phyloP scores from a whole-genome alignment of 2,113 vertebrate species.

The Noctilio leporinus region DNA sequence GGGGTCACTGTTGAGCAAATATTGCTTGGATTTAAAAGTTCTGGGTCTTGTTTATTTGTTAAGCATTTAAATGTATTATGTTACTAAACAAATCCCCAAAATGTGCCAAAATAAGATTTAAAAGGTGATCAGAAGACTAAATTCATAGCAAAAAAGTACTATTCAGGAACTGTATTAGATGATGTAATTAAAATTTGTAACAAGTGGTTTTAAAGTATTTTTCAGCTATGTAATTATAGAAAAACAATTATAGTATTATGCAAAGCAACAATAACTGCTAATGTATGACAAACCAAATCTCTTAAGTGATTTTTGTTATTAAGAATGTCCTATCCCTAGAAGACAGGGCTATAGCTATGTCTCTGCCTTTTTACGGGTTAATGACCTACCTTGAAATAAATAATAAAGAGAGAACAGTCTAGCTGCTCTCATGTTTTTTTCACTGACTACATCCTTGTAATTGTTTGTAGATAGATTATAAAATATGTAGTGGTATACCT shows the following conservation, averaged over 20 bases:
- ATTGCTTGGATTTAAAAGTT: neutral
- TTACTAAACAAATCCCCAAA: neutral
- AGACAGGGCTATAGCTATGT: neutral
- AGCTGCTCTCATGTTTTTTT: neutral
- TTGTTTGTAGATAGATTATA: neutral
- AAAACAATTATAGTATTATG: neutral
- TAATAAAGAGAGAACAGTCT: neutral
- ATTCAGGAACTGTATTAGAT: neutral
- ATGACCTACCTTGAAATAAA: neutral
- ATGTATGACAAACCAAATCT: neutral
- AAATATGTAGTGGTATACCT: neutral
- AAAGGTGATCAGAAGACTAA: neutral
- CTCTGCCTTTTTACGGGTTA: neutral
- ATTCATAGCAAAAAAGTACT: neutral
- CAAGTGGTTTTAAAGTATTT: neutral
- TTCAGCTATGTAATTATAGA: neutral
- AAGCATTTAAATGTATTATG: neutral
- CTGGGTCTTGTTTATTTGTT: neutral
- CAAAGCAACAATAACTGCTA: neutral
- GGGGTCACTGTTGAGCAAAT: constrained; percentile 13
- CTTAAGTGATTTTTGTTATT: neutral
- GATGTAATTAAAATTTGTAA: neutral
- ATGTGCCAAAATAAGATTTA: neutral
- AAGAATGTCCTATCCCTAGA: neutral
- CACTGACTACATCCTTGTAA: neutral